A percentile compares a stretch with the other conserved stretches of the same genome.
Evolutionary conservation across 2,888 invertebrate species (phyloP).

Genomic region (Netelia melanura): DNA sequence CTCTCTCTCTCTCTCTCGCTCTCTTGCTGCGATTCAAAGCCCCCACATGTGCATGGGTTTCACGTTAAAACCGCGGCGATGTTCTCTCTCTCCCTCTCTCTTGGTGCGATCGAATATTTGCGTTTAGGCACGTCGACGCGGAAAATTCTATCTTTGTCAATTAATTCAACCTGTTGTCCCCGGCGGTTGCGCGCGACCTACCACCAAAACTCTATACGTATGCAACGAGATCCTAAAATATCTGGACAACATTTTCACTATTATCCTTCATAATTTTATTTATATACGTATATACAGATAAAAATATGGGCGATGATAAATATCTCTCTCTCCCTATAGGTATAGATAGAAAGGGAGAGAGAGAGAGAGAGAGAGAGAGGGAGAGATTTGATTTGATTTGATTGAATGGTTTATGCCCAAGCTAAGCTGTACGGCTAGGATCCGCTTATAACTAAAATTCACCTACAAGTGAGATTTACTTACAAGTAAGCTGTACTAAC

Average conservation of each 20-base stretch:
- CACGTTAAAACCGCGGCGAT: too few relatives aligned
- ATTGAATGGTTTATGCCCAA: too few relatives aligned
- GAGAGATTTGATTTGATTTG: too few relatives aligned
- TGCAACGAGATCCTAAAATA: neutral
- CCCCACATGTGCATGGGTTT: neutral
- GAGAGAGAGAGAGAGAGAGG: too few relatives aligned
- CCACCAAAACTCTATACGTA: neutral
- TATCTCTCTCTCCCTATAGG: neutral
- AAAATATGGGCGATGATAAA: neutral
- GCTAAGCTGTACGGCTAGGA: too few relatives aligned
- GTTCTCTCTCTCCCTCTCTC: neutral
- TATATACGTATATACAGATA: neutral
- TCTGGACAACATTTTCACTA: too few relatives aligned
- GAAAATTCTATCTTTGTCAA: conserved; percentile 84
- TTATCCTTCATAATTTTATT: neutral
- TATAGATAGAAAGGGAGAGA: too few relatives aligned
- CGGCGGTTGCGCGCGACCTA: conserved; percentile 49
- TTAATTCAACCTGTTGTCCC: conserved; percentile 84
- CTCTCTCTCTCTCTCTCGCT: too few relatives aligned
- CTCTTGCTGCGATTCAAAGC: conserved; percentile 46
- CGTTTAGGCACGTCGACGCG: conserved; percentile 80
- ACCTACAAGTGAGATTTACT: too few relatives aligned
- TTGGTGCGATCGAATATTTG: conserved; percentile 80
- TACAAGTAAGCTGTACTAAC: too few relatives aligned
- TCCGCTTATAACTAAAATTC: too few relatives aligned